Evolutionary conservation across 2,797 vertebrate genomes (phyloP).

Genomic region (Acomys russatus): DNA sequence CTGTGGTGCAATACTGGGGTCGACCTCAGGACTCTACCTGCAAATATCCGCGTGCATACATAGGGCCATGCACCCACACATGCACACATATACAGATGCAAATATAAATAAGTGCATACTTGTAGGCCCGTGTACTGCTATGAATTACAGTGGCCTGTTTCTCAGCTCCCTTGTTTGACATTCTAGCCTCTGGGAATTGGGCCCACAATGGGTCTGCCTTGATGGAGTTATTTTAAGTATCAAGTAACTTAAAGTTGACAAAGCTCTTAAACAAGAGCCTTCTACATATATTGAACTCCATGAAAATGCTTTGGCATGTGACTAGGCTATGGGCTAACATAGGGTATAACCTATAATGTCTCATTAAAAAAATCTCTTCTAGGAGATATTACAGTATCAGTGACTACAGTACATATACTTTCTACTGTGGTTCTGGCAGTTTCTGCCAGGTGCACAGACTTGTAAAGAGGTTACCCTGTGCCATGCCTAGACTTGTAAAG

Average conservation of each 20-base stretch:
- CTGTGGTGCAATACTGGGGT: not conserved
- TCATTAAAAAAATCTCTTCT: not conserved
- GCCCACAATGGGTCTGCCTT: not conserved
- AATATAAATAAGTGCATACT: not conserved
- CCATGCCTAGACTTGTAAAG: not conserved
- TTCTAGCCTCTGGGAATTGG: not conserved
- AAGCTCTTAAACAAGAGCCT: not conserved
- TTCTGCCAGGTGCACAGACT: not conserved
- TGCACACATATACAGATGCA: not conserved
- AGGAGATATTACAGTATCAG: not conserved
- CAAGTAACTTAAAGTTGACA: slow-evolving; percentile 11
- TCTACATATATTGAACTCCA: not conserved
- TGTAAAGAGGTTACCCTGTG: not conserved
- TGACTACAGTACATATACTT: not conserved
- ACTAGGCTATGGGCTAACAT: not conserved
- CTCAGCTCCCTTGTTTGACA: not conserved
- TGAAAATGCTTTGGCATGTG: slow-evolving; percentile 37
- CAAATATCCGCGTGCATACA: not conserved
- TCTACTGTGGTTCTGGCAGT: not conserved
- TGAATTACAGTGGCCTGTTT: not conserved
- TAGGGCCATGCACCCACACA: not conserved
- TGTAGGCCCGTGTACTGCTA: not conserved
- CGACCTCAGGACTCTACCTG: not conserved
- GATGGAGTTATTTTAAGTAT: not conserved
- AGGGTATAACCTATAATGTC: not conserved